phyloP scores from a whole-genome alignment of 2,113 vertebrate genomes.

The Phyllostomus discolor region DNA sequence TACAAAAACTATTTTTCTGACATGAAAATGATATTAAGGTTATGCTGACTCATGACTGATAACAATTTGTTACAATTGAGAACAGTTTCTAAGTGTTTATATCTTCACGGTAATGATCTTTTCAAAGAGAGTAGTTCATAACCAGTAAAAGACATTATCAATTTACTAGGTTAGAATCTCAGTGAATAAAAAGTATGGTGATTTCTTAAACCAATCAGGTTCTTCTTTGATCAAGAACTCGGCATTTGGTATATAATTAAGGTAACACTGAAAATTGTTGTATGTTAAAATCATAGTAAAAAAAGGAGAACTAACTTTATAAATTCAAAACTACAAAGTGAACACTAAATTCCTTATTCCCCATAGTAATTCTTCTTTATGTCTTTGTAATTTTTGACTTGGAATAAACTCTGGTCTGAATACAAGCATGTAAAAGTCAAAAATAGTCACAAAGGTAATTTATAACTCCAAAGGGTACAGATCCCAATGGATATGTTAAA shows the following conservation, averaged over 20 bases:
- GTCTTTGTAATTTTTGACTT: slow-evolving; percentile 7
- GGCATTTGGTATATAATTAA: not conserved
- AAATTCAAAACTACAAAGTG: slow-evolving; percentile 12
- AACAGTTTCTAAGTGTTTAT: not conserved
- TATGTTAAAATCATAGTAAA: not conserved
- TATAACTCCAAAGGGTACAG: not conserved
- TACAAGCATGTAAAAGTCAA: not conserved
- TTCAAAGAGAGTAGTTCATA: not conserved
- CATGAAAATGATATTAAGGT: not conserved
- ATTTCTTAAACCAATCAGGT: not conserved
- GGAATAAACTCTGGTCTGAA: slow-evolving; percentile 15
- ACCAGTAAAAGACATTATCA: not conserved
- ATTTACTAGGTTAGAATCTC: not conserved
- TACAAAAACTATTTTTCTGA: not conserved
- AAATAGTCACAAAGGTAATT: not conserved
- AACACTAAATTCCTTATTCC: not conserved
- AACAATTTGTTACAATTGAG: not conserved
- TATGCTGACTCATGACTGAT: not conserved
- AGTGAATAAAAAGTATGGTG: not conserved
- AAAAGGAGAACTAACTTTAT: not conserved
- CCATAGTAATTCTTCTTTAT: not conserved
- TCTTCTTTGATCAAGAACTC: not conserved
- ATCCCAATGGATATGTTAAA: not conserved
- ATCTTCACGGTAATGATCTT: not conserved
- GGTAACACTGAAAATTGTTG: not conserved